Percentiles rank a stretch among this genome's conserved stretches.
phyloP scores from a whole-genome alignment of 1,140 invertebrate species.

The Planococcus citri region DNA sequence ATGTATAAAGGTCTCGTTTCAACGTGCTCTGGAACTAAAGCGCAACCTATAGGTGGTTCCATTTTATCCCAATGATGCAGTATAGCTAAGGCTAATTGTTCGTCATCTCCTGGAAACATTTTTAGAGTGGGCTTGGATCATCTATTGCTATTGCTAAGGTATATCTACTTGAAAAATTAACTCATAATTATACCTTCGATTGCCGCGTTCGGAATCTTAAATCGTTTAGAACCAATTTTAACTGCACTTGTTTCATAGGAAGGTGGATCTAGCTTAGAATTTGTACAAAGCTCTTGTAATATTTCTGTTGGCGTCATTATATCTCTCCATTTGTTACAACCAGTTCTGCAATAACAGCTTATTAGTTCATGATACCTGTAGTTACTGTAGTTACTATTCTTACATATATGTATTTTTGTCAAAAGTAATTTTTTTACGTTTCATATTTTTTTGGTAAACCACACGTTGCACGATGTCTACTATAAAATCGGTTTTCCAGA shows the following conservation, averaged over 20 bases:
- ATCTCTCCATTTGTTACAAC: slow-evolving; percentile 81
- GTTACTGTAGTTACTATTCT: too few relatives aligned
- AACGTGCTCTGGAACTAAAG: slow-evolving; percentile 71
- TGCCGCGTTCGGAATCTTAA: slow-evolving; percentile 47
- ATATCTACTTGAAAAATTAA: background rate
- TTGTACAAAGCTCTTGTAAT: slow-evolving; percentile 70
- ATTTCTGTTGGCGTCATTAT: slow-evolving; percentile 80
- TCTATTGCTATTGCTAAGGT: too few relatives aligned
- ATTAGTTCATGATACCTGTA: background rate
- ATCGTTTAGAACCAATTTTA: slow-evolving; percentile 58
- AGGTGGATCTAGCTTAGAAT: slow-evolving; percentile 66
- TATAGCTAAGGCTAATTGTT: slow-evolving; percentile 70
- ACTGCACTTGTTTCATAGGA: slow-evolving; percentile 60
- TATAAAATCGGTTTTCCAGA: slow-evolving; percentile 82
- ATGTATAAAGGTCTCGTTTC: slow-evolving; percentile 75
- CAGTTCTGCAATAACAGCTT: slow-evolving; percentile 39
- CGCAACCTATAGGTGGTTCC: slow-evolving; percentile 59
- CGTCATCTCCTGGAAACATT: slow-evolving; percentile 40
- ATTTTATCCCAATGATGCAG: slow-evolving; percentile 72
- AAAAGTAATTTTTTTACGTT: slow-evolving; percentile 45
- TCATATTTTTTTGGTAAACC: slow-evolving; percentile 73
- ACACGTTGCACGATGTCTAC: slow-evolving; percentile 69
- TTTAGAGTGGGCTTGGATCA: too few relatives aligned
- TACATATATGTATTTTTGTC: background rate
- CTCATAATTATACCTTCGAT: slow-evolving; percentile 32